phyloP scores from a whole-genome alignment of 2,888 invertebrate genomes.

The Bimastos eiseni region DNA sequence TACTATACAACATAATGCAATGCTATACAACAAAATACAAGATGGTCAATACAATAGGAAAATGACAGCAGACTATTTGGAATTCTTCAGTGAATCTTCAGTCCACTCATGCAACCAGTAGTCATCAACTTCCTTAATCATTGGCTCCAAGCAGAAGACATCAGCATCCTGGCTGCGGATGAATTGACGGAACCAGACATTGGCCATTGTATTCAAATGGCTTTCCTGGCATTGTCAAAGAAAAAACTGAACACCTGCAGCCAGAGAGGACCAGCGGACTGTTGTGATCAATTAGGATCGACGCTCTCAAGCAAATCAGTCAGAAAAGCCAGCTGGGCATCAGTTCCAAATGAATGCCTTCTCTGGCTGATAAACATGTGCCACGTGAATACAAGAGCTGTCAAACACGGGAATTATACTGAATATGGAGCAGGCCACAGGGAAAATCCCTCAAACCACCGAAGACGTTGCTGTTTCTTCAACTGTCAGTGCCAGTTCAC shows the following conservation, averaged over 20 bases:
- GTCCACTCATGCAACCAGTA: background rate
- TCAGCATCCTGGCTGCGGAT: background rate
- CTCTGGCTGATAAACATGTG: background rate
- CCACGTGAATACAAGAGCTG: conserved; percentile 3
- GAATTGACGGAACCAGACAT: background rate
- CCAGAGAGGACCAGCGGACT: no score
- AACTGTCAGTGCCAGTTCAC: background rate
- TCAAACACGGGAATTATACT: background rate
- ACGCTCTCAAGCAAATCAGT: background rate
- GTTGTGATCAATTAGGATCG: background rate
- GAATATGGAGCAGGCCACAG: background rate
- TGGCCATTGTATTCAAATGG: conserved; percentile 6
- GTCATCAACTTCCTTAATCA: background rate
- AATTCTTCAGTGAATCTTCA: background rate
- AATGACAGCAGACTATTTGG: background rate
- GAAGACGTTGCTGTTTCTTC: background rate
- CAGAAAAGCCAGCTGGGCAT: background rate
- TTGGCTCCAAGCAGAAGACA: background rate
- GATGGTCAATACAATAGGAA: background rate
- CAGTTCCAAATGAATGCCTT: conserved; percentile 1
- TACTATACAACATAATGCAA: background rate
- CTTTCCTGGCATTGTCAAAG: background rate
- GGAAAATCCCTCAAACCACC: background rate
- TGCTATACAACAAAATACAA: background rate
- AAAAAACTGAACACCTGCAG: background rate